A percentile compares a stretch with the other conserved stretches of the same genome.
Evolutionary conservation across 2,888 invertebrate species (phyloP).

Genomic region (Heliconius aoede): DNA sequence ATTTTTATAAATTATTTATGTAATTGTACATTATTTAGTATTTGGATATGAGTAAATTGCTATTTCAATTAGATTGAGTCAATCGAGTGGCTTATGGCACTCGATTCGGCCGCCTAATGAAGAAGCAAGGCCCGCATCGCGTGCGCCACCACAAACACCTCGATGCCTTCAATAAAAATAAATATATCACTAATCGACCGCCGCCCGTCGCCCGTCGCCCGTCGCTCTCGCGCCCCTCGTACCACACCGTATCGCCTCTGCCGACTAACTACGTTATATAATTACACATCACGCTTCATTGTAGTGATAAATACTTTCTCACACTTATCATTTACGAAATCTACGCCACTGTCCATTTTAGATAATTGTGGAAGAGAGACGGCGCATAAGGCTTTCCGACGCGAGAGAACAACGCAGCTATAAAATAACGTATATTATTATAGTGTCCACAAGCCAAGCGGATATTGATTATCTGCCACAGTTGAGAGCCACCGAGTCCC

Average conservation of each 20-base stretch:
- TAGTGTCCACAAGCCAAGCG: slow-evolving; percentile 85
- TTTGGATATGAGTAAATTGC: slow-evolving; percentile 43
- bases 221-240: slow-evolving; percentile 51
- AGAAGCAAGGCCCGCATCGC: slow-evolving; percentile 71
- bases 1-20: slow-evolving; percentile 15
- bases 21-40: slow-evolving; percentile 20
- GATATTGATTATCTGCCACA: slow-evolving; percentile 85
- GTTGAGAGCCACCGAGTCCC: slow-evolving; percentile 81
- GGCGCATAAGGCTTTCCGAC: slow-evolving; percentile 50
- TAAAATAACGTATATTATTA: slow-evolving; percentile 83
- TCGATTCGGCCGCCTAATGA: slow-evolving; percentile 60
- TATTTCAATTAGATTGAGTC: slow-evolving; percentile 55
- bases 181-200: slow-evolving; percentile 68
- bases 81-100: slow-evolving; percentile 60
- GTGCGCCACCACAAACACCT: slow-evolving; percentile 59
- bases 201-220: slow-evolving; percentile 37
- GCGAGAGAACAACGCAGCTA: slow-evolving; percentile 65
- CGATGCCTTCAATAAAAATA: slow-evolving; percentile 72
- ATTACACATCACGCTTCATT: slow-evolving; percentile 83
- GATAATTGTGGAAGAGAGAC: slow-evolving; percentile 78
- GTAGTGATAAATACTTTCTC: slow-evolving; percentile 84
- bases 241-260: slow-evolving; percentile 63
- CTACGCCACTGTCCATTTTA: slow-evolving; percentile 84
- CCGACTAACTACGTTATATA: slow-evolving; percentile 79
- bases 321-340: slow-evolving; percentile 84